Conservation (phyloP, 1,140 invertebrate species). For the Micrasema longulum region DNA sequence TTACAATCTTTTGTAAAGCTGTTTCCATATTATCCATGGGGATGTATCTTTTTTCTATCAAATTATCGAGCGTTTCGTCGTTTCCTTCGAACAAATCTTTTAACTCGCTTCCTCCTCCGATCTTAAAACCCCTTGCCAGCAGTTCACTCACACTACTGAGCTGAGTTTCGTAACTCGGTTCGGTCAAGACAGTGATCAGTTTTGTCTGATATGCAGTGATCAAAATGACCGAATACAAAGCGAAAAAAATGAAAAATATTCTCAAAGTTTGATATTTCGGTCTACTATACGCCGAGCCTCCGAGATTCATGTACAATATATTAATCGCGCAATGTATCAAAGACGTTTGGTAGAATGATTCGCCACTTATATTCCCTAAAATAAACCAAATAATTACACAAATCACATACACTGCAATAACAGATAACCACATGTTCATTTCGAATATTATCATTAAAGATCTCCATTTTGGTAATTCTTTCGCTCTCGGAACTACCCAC, state of each 20-base stretch:
- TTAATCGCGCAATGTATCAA: constrained; percentile 64
- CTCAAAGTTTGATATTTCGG: constrained; percentile 62
- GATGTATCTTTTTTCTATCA: constrained; percentile 62
- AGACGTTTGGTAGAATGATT: constrained; percentile 60
- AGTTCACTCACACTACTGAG: constrained; percentile 65
- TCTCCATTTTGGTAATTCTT: constrained; percentile 61
- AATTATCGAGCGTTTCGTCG: constrained; percentile 61
- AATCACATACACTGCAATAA: constrained; percentile 59
- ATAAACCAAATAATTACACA: constrained; percentile 63
- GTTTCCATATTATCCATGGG: constrained; percentile 57
- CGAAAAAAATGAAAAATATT: constrained; percentile 65
- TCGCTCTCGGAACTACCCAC: constrained; percentile 66
- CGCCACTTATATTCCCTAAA: constrained; percentile 60
- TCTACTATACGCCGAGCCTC: constrained; percentile 62
- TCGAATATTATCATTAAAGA: constrained; percentile 65
- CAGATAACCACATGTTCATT: constrained; percentile 61
- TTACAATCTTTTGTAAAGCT: constrained; percentile 60
- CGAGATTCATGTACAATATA: constrained; percentile 61
- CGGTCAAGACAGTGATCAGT: constrained; percentile 66
- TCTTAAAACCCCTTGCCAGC: constrained; percentile 60
- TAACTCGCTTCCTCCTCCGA: constrained; percentile 65
- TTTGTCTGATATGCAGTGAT: constrained; percentile 68
- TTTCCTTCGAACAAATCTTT: constrained; percentile 67
- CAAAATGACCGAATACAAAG: constrained; percentile 66
- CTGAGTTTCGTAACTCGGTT: constrained; percentile 65